phyloP scores from a whole-genome alignment of 64 coral and sea anemone genomes.

The Actinia tenebrosa region DNA sequence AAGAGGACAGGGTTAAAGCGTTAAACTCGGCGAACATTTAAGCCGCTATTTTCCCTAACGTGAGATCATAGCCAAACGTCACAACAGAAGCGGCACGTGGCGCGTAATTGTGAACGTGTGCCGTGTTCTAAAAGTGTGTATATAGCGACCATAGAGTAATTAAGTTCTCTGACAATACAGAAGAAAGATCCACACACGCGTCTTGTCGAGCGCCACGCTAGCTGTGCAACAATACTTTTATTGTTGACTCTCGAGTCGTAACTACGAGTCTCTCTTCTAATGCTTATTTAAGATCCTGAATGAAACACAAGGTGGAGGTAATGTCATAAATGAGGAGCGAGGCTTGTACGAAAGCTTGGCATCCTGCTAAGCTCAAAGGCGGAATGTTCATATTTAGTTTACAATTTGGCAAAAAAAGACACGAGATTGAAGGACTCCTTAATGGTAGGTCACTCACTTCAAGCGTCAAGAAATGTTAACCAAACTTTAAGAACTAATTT shows the following conservation, averaged over 20 bases:
- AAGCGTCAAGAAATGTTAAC: too few species aligned
- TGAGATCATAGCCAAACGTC: background rate
- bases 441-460: background rate
- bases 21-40: background rate
- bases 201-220: conserved; percentile 58
- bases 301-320: background rate
- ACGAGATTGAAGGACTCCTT: background rate
- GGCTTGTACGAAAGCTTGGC: background rate
- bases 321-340: background rate
- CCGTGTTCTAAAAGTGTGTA: conserved; percentile 45
- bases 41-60: conserved; percentile 23
- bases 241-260: conserved; percentile 8
- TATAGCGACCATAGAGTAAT: conserved; percentile 54
- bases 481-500: background rate
- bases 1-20: background rate
- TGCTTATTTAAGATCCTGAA: background rate
- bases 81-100: conserved; percentile 61
- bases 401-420: background rate
- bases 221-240: conserved; percentile 37
- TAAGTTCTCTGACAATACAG: conserved; percentile 43
- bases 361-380: background rate
- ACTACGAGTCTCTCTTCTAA: conserved; percentile 1
- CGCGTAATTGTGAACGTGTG: conserved; percentile 58
- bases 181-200: conserved; percentile 54
- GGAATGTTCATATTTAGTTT: background rate